A percentile compares a stretch with the other conserved stretches of the same genome.
Conservation (phyloP, 1,140 invertebrate species). For the Bombus superbus region DNA sequence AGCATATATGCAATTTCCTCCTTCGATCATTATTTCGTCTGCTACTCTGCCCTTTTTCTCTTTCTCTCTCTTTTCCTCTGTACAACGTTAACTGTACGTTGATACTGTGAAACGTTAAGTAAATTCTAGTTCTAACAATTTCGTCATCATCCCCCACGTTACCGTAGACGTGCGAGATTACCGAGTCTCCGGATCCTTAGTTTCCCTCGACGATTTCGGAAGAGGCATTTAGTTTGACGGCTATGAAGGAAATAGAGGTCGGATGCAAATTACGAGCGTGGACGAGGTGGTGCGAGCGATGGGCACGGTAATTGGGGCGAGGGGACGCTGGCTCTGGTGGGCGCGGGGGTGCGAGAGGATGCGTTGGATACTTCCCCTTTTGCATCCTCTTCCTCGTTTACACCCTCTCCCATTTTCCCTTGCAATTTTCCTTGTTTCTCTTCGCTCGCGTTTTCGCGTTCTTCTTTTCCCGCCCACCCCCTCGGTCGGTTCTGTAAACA, state of each 20-base stretch:
- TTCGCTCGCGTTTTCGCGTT: constrained; percentile 15
- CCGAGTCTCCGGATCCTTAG: neutral
- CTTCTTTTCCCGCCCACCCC: neutral
- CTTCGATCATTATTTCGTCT: neutral
- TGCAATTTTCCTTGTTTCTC: constrained; percentile 34
- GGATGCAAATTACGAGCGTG: constrained; percentile 65
- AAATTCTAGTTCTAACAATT: neutral
- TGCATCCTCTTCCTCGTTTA: constrained; percentile 42
- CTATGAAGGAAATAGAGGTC: constrained; percentile 65
- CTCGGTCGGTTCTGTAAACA: constrained; percentile 35
- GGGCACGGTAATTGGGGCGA: constrained; percentile 67
- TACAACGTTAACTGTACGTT: neutral
- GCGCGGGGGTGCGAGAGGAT: constrained; percentile 33
- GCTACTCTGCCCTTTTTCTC: neutral
- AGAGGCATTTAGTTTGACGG: constrained; percentile 21
- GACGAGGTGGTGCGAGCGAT: constrained; percentile 52
- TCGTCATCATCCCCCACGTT: neutral
- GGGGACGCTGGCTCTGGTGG: constrained; percentile 48
- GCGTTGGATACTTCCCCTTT: constrained; percentile 46
- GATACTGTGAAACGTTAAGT: neutral
- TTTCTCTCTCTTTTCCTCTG: neutral
- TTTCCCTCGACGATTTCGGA: neutral
- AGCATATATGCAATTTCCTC: neutral
- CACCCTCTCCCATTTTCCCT: constrained; percentile 11
- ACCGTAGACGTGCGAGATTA: neutral